phyloP scores from a whole-genome alignment of 1,140 invertebrate species.

The Conopomorpha cramerella region DNA sequence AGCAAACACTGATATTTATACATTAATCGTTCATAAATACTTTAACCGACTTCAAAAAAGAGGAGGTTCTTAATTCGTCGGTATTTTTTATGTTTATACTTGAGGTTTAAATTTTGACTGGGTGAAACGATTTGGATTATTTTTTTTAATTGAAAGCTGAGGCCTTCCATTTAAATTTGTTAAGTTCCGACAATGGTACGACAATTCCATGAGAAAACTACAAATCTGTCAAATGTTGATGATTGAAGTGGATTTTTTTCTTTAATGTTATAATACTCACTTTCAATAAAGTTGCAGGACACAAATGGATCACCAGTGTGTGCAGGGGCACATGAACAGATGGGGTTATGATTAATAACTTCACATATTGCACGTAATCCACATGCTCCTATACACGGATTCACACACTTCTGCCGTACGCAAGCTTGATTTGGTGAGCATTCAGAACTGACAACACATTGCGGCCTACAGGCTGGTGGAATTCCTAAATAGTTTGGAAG shows the following conservation, averaged over 20 bases:
- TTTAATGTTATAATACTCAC: constrained; percentile 16
- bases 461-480: constrained; percentile 78
- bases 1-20: not conserved
- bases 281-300: constrained; percentile 47
- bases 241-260: no score
- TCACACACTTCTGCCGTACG: constrained; percentile 76
- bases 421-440: constrained; percentile 77
- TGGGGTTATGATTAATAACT: constrained; percentile 76
- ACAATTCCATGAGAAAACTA: no score
- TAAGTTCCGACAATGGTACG: no score
- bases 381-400: constrained; percentile 80
- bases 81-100: no score
- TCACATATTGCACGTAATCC: constrained; percentile 74
- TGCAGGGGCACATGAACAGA: constrained; percentile 62
- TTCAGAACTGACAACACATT: constrained; percentile 76
- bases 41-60: no score
- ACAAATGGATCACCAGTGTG: constrained; percentile 66
- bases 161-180: no score
- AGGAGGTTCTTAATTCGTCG: no score
- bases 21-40: not conserved
- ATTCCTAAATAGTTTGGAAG: constrained; percentile 73
- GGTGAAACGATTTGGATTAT: no score
- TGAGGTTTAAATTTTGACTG: no score
- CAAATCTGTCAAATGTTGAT: no score
- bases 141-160: no score